Conservation (phyloP, 2,797 vertebrate genomes). For the Perdix hodgsoniae region DNA sequence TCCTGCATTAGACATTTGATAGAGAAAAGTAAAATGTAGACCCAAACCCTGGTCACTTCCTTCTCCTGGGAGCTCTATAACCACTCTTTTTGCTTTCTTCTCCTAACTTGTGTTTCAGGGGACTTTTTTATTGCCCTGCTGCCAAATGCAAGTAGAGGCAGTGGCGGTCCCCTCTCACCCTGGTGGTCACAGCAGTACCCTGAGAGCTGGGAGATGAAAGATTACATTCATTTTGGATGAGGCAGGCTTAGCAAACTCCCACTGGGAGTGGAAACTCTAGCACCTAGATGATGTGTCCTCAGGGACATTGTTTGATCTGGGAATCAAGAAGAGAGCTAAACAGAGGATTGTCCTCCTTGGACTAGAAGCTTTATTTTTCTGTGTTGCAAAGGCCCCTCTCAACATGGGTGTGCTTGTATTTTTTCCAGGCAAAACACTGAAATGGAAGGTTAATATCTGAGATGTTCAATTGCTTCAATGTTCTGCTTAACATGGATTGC, state of each 20-base stretch:
- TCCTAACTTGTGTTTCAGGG: neutral
- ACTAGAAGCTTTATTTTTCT: neutral
- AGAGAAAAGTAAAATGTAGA: neutral
- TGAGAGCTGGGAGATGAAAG: constrained; percentile 39
- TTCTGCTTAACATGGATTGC: neutral
- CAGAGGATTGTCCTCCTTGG: constrained; percentile 5
- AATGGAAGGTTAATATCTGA: neutral
- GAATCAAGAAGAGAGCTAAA: neutral
- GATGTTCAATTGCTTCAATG: neutral
- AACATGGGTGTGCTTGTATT: neutral
- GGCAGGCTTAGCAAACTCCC: neutral
- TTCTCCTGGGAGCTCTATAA: neutral
- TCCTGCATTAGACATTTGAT: neutral
- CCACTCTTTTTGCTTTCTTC: neutral
- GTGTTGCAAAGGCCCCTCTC: neutral
- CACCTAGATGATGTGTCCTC: neutral
- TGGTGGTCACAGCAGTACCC: neutral
- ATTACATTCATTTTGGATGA: constrained; percentile 25
- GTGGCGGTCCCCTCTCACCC: neutral
- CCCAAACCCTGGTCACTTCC: neutral
- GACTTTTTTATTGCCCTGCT: neutral
- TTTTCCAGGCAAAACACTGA: constrained; percentile 16
- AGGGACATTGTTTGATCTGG: constrained; percentile 41
- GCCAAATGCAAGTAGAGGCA: neutral
- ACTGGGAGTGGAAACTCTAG: neutral